phyloP scores from a whole-genome alignment of 2,113 vertebrate genomes.

The Varanus komodoensis region DNA sequence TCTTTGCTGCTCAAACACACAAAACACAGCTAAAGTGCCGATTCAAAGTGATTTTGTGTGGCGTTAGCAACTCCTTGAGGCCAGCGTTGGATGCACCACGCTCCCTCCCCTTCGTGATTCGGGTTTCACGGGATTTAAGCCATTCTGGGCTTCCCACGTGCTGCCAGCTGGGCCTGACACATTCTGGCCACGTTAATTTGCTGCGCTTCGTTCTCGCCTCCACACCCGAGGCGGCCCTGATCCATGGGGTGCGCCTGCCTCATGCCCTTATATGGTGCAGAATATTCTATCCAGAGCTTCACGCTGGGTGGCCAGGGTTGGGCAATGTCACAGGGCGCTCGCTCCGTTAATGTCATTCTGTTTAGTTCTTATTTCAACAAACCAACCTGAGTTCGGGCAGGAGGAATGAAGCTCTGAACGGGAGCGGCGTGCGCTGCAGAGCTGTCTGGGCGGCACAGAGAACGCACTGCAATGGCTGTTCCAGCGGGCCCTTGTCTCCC shows the following conservation, averaged over 20 bases:
- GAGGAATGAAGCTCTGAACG: slow-evolving; percentile 20
- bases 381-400: slow-evolving; percentile 65
- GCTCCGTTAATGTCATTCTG: slow-evolving; percentile 70
- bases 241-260: slow-evolving; percentile 52
- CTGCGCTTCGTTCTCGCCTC: slow-evolving; percentile 64
- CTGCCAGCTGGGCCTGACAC: slow-evolving; percentile 66
- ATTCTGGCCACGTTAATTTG: slow-evolving; percentile 58
- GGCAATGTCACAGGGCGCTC: slow-evolving; percentile 61
- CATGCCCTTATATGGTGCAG: slow-evolving; percentile 74
- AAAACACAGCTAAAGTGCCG: not conserved
- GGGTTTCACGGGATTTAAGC: slow-evolving; percentile 73
- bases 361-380: slow-evolving; percentile 75
- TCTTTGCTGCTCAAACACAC: not conserved
- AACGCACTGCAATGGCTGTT: no score
- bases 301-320: slow-evolving; percentile 72
- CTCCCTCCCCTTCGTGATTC: slow-evolving; percentile 67
- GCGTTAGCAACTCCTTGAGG: slow-evolving; percentile 56
- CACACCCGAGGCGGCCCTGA: no score
- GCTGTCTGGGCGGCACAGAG: not conserved
- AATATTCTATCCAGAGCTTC: slow-evolving; percentile 54
- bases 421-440: not conserved
- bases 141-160: slow-evolving; percentile 68
- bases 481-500: fast-evolving
- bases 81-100: slow-evolving; percentile 67
- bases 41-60: slow-evolving; percentile 37